Evolutionary conservation across 2,888 invertebrate species (phyloP), one percentile per base, ranked within the genome.

Genomic region (Isoperla grammatica): DNA sequence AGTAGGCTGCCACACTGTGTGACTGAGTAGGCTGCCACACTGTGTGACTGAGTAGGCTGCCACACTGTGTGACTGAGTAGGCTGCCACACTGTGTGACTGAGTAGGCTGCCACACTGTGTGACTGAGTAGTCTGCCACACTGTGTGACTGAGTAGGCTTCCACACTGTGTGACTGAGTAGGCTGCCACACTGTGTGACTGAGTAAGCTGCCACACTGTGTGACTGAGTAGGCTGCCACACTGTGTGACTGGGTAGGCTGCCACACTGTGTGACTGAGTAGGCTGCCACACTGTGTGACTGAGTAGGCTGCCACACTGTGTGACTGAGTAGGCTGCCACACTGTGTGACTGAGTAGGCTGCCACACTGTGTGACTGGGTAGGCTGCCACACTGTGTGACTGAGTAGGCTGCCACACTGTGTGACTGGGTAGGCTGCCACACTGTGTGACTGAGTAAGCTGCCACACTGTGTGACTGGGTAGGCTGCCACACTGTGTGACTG

Each of bases 81-180:
- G 29, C n/a, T n/a, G n/a, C n/a, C n/a, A n/a, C n/a, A n/a, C n/a
- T n/a, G n/a, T n/a, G n/a, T 23, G 22, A 50, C 49, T 50, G 49
- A 35, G 49, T 50, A 50, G 49, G 49, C 49, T 50, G 35, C 48
- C 35, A 20, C n/a, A n/a, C n/a, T n/a, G n/a, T n/a, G n/a, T n/a
- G 5, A 8, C 29, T 6, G 29, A 8, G 4, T 29, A 6, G 29
- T 4, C n/a, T n/a, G n/a, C n/a, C n/a, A n/a, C n/a, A n/a, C n/a
- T n/a, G n/a, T n/a, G n/a, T 23, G 22, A 50, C 49, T 50, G 49
- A 35, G 49, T 50, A 50, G 49, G 49, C 49, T 50, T n/a, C 48
- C 35, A 20, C n/a, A n/a, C n/a, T n/a, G n/a, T n/a, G n/a, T n/a
- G 5, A 8, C 29, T 6, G 29, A 8, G 4, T 29, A 6, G 29